These are phyloP conservation scores for Garrulus glandarius DNA, from an alignment of 2,797 vertebrate genomes.

Conservation along the genomic window DNA sequence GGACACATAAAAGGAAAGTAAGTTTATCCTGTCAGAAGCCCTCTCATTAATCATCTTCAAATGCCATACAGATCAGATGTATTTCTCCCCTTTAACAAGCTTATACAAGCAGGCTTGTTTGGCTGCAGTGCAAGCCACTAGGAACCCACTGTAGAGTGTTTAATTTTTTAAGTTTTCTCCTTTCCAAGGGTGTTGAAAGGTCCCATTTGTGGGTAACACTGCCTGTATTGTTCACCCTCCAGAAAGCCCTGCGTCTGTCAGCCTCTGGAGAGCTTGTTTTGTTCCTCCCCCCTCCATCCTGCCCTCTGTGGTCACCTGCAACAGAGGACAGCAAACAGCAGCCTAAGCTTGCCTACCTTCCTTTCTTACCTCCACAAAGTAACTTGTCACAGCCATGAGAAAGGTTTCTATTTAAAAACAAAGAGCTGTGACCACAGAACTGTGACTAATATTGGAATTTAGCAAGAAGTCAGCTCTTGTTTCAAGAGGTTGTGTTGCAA, in stretches of 20 bases:
- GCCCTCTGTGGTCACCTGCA: slow-evolving; percentile 50
- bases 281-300: background rate
- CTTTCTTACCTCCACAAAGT: slow-evolving; percentile 47
- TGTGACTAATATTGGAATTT: slow-evolving; percentile 98
- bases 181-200: slow-evolving; percentile 72
- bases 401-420: slow-evolving; percentile 67
- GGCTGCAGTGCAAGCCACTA: slow-evolving; percentile 3
- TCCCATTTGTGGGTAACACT: slow-evolving; percentile 60
- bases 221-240: slow-evolving; percentile 61
- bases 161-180: slow-evolving; percentile 75
- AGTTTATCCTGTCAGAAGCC: slow-evolving; percentile 63
- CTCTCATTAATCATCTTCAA: slow-evolving; percentile 80
- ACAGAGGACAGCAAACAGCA: slow-evolving; percentile 30
- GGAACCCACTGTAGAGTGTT: slow-evolving; percentile 50
- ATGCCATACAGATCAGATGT: slow-evolving; percentile 69
- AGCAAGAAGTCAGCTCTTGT: slow-evolving; percentile 98
- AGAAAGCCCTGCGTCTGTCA: slow-evolving; percentile 35
- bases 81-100: slow-evolving; percentile 74
- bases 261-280: slow-evolving; percentile 23
- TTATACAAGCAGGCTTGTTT: slow-evolving; percentile 63
- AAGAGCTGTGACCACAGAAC: slow-evolving; percentile 75
- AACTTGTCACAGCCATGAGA: slow-evolving; percentile 72
- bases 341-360: background rate
- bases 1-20: slow-evolving; percentile 63
- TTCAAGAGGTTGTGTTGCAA: slow-evolving; percentile 88